phyloP scores from a whole-genome alignment of 92 coral and sea anemone genomes.

The Bergia sp. region DNA sequence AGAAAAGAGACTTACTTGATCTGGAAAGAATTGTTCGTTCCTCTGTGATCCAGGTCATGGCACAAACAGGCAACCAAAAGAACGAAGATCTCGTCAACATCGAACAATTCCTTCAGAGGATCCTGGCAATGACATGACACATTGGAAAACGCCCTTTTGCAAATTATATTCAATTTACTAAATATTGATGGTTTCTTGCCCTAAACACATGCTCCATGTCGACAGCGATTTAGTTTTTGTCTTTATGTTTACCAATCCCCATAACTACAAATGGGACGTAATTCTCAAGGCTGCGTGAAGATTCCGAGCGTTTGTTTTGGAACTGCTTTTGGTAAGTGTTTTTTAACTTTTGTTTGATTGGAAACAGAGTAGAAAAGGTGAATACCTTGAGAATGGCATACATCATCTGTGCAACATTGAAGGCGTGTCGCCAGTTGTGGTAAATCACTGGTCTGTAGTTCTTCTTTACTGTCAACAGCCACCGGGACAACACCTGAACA shows the following conservation, averaged over 20 bases:
- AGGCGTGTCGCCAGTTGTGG: slow-evolving; percentile 99
- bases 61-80: slow-evolving; percentile 93
- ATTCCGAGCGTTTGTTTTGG: too few relatives aligned
- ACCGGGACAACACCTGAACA: slow-evolving; percentile 86
- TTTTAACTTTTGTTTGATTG: too few relatives aligned
- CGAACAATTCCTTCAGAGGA: slow-evolving; percentile 59
- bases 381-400: slow-evolving; percentile 94
- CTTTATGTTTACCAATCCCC: too few relatives aligned
- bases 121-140: slow-evolving; percentile 53
- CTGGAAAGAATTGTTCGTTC: slow-evolving; percentile 97
- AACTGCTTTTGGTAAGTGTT: too few relatives aligned
- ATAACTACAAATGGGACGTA: too few relatives aligned
- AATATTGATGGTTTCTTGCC: too few relatives aligned
- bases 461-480: slow-evolving; percentile 94
- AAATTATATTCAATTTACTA: too few relatives aligned
- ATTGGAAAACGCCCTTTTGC: too few relatives aligned
- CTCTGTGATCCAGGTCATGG: slow-evolving; percentile 97
- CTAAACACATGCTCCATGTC: too few relatives aligned
- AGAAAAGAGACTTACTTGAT: slow-evolving; percentile 73
- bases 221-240: too few relatives aligned
- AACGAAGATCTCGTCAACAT: slow-evolving; percentile 82
- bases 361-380: not conserved
- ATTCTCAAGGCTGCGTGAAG: too few relatives aligned
- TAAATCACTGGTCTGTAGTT: slow-evolving; percentile 98
- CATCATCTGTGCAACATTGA: slow-evolving; percentile 99